A percentile compares a stretch with the other conserved stretches of the same genome.
Conservation (phyloP, 2,888 invertebrate genomes). For the Phorcus lineatus region DNA sequence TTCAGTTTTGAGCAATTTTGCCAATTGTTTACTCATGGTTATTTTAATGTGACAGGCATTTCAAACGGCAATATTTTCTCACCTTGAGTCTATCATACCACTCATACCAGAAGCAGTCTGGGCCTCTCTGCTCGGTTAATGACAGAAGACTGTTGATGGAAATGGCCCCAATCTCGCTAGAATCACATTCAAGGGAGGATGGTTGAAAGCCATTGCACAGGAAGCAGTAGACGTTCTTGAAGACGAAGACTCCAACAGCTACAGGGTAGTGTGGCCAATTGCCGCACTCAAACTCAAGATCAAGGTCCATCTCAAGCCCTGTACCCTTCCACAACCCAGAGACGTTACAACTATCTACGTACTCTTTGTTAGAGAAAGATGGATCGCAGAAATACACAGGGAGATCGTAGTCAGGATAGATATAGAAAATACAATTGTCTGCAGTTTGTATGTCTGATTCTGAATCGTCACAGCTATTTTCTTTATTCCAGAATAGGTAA, state of each 20-base stretch:
- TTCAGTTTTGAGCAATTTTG: too few relatives aligned
- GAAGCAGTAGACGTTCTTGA: slow-evolving; percentile 41
- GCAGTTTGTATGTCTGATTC: not conserved
- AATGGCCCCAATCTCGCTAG: too few relatives aligned
- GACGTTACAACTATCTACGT: slow-evolving; percentile 15
- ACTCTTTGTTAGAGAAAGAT: not conserved
- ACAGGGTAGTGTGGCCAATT: not conserved
- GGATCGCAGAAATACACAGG: not conserved
- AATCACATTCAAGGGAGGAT: not conserved
- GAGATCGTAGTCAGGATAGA: not conserved
- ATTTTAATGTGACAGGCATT: too few relatives aligned
- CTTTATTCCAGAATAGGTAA: not conserved
- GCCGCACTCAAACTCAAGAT: too few relatives aligned
- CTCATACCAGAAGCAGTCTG: not conserved
- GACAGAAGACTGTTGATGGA: too few relatives aligned
- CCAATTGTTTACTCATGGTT: too few relatives aligned
- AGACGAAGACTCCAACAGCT: not conserved
- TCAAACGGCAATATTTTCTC: too few relatives aligned
- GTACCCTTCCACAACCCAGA: slow-evolving; percentile 25
- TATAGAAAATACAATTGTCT: not conserved
- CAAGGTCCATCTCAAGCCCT: not conserved
- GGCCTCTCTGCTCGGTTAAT: not conserved
- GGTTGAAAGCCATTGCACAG: slow-evolving; percentile 33
- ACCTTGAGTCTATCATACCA: slow-evolving; percentile 24
- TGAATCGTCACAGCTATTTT: slow-evolving; percentile 14